phyloP scores from a whole-genome alignment of 2,113 vertebrate species.

The Illadopsis cleaveri region DNA sequence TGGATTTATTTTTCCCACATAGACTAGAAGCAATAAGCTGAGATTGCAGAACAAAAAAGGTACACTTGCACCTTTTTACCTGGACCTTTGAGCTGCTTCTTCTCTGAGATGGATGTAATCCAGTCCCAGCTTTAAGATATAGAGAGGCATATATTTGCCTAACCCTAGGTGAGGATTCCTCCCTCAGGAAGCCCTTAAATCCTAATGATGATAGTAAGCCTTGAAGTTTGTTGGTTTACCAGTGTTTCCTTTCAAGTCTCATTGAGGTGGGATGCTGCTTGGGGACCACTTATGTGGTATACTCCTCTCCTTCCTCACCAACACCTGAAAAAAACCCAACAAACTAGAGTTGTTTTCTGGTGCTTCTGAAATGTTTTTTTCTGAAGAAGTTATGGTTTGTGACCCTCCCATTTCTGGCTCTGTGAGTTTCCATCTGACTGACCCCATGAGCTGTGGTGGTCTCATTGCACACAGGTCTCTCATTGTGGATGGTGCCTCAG shows the following conservation, averaged over 20 bases:
- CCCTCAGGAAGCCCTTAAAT: neutral
- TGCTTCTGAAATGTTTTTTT: neutral
- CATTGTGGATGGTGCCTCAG: neutral
- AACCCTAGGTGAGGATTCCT: neutral
- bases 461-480: neutral
- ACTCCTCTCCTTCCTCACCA: neutral
- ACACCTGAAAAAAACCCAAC: neutral
- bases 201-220: neutral
- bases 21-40: constrained; percentile 37
- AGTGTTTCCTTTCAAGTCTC: neutral
- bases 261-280: neutral
- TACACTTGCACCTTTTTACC: neutral
- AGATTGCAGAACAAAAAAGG: neutral
- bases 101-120: neutral
- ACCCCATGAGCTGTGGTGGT: neutral
- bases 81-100: neutral
- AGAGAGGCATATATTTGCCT: neutral
- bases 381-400: neutral
- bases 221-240: neutral
- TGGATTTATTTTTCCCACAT: constrained; percentile 52
- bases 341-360: neutral
- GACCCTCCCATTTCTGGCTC: neutral
- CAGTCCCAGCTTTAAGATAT: neutral
- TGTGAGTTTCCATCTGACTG: neutral
- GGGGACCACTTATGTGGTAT: neutral